Evolutionary conservation across 2,797 vertebrate species (phyloP), one percentile per base, ranked within the genome.

Genomic region (Gobio occitaniae): DNA sequence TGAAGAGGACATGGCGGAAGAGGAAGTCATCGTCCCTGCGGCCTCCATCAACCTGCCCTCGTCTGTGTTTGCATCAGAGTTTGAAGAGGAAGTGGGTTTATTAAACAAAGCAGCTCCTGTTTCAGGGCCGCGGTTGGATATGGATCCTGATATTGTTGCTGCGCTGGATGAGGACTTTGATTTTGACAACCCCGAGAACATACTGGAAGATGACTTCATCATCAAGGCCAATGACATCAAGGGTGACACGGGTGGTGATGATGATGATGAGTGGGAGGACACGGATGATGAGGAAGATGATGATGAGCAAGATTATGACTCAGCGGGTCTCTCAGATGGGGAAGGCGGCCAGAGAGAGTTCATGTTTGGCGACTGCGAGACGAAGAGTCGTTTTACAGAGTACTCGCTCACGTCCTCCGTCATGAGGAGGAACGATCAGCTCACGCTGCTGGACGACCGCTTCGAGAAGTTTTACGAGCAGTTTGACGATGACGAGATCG

Each of bases 381-480:
- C 97, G 0, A 97, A 92, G 94, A 99, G 96, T 90, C 97, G 97
- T 36, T 99, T 99, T 93, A 99, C 98, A 0, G 97, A 98, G 3
- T 99, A 99, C 91, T 99, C 98, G 0, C 89, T 99, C 93, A 95
- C 97, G 0, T 99, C 98, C 15, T 98, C 98, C 0, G 96, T 99
- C 80, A 98, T 99, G 94, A 96, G 96, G 90, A 96, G 98, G 87
- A 99, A 97, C 83, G 96, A 99, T 65, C 98, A 99, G 90, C 95
- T 99, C 88, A 96, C 94, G 0, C 93, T 99, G 19, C 94, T 99
- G 83, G 98, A 99, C 87, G 97, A 98, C 89, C 96, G 97, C 52
- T 99, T 99, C 86, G 97, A 99, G 88, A 98, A 98, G 98, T 99
- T 99, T 91, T 99, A 94, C 66, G 96, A 99, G 69, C 97, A 98